phyloP scores from a whole-genome alignment of 2,113 vertebrate genomes.

The Tinamus guttatus region DNA sequence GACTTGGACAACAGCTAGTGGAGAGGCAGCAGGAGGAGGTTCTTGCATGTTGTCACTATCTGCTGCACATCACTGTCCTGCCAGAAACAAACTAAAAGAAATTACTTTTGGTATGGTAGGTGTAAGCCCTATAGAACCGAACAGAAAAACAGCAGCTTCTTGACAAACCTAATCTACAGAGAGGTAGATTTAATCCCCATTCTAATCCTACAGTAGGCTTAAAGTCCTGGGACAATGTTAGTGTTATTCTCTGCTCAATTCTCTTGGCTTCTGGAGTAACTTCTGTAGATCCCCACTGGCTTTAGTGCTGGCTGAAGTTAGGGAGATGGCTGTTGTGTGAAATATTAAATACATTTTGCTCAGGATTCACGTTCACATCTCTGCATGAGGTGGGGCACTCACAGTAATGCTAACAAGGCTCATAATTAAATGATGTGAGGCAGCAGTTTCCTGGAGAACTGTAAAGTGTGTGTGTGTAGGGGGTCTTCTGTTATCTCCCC shows the following conservation, averaged over 20 bases:
- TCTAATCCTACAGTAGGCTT: not conserved
- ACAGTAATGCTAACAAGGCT: not conserved
- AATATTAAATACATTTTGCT: not conserved
- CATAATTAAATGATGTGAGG: not conserved
- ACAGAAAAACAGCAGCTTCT: not conserved
- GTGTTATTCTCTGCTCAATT: not conserved
- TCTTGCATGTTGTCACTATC: not conserved
- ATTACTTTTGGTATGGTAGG: not conserved
- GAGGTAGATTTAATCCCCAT: not conserved
- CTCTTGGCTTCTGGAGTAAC: not conserved
- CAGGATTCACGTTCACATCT: not conserved
- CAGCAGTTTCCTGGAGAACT: not conserved
- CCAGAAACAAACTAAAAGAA: not conserved
- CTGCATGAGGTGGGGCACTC: not conserved
- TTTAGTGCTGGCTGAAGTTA: not conserved
- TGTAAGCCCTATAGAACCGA: not conserved
- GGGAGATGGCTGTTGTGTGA: not conserved
- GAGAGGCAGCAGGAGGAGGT: not conserved
- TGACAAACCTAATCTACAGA: not conserved
- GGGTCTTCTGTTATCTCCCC: not conserved
- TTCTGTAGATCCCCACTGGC: not conserved
- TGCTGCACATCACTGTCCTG: not conserved
- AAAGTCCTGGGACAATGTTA: not conserved
- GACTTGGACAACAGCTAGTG: not conserved
- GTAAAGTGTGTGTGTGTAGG: not conserved